These are phyloP conservation scores for Pluvialis apricaria DNA, from an alignment of 2,113 vertebrate genomes.

Conservation along the genomic window DNA sequence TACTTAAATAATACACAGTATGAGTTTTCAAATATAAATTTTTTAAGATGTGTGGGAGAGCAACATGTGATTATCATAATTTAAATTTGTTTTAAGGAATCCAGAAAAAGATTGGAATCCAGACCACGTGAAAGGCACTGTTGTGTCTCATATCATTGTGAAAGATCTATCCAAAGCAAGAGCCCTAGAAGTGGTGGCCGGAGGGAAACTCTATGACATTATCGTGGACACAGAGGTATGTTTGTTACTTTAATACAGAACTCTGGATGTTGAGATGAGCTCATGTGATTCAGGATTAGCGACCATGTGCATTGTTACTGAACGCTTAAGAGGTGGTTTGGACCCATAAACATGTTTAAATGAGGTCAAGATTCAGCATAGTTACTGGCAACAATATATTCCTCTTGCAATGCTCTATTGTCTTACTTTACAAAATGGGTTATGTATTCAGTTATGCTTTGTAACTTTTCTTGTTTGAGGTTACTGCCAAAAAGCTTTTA, in stretches of 20 bases:
- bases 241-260: background rate
- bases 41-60: background rate
- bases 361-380: background rate
- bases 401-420: background rate
- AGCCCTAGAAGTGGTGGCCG: conserved; percentile 89
- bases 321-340: background rate
- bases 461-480: conserved; percentile 68
- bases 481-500: conserved; percentile 90
- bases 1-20: background rate
- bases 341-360: background rate
- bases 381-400: background rate
- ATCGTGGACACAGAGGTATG: conserved; percentile 93
- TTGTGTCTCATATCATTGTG: conserved; percentile 85
- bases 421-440: background rate
- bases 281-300: accelerated
- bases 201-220: conserved; percentile 90
- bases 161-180: conserved; percentile 82
- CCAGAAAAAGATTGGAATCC: conserved; percentile 88
- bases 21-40: background rate
- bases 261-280: background rate
- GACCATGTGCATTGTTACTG: background rate
- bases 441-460: background rate
- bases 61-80: background rate
- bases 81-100: conserved; percentile 72
- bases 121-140: conserved; percentile 84